These are phyloP conservation scores for Botia almorhae DNA, from an alignment of 2,797 vertebrate genomes.

Conservation along the genomic window DNA sequence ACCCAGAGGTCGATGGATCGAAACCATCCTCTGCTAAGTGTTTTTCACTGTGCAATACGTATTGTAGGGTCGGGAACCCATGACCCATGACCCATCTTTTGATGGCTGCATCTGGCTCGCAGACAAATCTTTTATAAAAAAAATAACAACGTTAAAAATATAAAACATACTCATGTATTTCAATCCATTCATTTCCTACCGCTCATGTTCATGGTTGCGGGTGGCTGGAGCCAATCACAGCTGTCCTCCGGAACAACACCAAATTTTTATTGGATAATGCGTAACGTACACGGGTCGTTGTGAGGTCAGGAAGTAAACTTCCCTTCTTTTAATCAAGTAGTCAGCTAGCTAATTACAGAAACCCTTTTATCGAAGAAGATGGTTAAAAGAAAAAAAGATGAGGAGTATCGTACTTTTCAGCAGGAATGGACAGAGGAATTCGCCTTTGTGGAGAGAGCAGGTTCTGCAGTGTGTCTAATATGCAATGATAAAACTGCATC, in stretches of 20 bases:
- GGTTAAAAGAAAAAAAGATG: slow-evolving; percentile 44
- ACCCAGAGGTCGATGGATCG: slow-evolving; percentile 84
- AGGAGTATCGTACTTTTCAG: slow-evolving; percentile 27
- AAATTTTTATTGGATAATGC: slow-evolving; percentile 25
- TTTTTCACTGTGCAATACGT: no score
- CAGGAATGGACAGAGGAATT: slow-evolving; percentile 41
- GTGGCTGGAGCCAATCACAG: background rate
- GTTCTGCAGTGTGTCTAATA: slow-evolving; percentile 49
- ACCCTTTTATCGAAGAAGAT: slow-evolving; percentile 7
- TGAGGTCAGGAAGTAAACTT: no score
- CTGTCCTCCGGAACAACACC: no score
- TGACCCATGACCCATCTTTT: background rate
- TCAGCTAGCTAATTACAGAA: no score
- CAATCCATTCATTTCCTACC: no score
- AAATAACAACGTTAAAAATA: background rate
- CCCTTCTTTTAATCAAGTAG: no score
- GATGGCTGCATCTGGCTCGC: no score
- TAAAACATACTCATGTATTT: background rate
- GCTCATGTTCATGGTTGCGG: background rate
- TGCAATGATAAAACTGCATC: slow-evolving; percentile 54
- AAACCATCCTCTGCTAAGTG: slow-evolving; percentile 82
- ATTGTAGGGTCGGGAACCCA: background rate
- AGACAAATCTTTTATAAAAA: background rate
- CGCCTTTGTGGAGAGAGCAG: slow-evolving; percentile 48
- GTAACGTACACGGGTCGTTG: background rate